Evolutionary conservation across 1,140 invertebrate species (phyloP).

Genomic region (Epicauta chinensis): DNA sequence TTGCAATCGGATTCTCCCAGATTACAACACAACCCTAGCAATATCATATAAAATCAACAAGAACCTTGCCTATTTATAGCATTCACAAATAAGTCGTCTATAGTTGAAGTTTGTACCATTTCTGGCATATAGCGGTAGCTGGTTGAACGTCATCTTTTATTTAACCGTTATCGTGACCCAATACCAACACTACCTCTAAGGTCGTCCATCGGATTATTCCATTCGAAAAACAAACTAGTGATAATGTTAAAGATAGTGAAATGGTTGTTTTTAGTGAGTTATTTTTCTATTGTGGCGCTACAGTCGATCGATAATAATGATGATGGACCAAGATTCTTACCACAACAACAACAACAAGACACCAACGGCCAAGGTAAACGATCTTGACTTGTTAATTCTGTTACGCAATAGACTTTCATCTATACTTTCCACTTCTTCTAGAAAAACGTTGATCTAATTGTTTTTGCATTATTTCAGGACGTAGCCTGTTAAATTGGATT

Average conservation of each 20-base stretch:
- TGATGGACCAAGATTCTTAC: not conserved
- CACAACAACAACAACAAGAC: constrained; percentile 27
- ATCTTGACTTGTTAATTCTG: not conserved
- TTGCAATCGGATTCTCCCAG: constrained; percentile 1
- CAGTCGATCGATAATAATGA: constrained; percentile 46
- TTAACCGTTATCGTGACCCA: too few species aligned
- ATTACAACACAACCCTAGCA: not conserved
- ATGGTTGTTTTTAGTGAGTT: constrained; percentile 46
- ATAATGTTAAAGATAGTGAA: constrained; percentile 38
- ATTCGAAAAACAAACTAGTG: not conserved
- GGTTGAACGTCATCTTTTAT: too few species aligned
- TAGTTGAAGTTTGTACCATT: too few species aligned
- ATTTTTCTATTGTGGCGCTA: constrained; percentile 43
- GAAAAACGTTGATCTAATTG: not conserved
- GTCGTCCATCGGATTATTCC: too few species aligned
- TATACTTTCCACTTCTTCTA: not conserved
- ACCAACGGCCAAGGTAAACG: constrained; percentile 42
- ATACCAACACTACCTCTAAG: too few species aligned
- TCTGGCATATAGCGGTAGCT: too few species aligned
- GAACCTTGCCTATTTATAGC: not conserved
- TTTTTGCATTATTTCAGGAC: constrained; percentile 43
- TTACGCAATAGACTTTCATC: not conserved
- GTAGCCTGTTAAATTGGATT: constrained; percentile 65
- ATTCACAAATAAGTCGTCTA: constrained; percentile 2
- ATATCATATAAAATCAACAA: constrained; percentile 16